A percentile compares a stretch with the other conserved stretches of the same genome.
Conservation (phyloP, 2,888 invertebrate genomes). For the Eulithis prunata region DNA sequence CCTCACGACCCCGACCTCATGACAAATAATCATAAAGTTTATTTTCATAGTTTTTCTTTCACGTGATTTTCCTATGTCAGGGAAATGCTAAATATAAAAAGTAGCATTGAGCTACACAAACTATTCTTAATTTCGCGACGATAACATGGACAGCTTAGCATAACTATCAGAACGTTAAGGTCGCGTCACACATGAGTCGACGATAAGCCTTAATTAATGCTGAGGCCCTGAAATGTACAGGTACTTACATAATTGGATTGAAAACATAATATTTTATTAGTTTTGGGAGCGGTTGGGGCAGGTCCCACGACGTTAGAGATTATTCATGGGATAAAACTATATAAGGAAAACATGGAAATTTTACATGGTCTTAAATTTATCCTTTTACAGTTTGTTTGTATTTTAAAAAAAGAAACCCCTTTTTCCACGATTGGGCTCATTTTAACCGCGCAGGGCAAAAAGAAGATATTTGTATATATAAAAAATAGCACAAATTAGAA, state of each 20-base stretch:
- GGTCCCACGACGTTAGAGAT: not conserved
- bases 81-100: not conserved
- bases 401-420: too few species aligned
- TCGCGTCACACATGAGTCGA: constrained; percentile 1
- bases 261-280: constrained; percentile 11
- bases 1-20: too few species aligned
- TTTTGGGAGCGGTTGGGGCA: constrained; percentile 3
- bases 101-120: not conserved
- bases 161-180: constrained; percentile 10
- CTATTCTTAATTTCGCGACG: constrained; percentile 1
- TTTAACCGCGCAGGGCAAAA: too few species aligned
- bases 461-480: too few species aligned
- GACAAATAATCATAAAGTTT: too few species aligned
- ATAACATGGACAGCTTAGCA: constrained; percentile 7
- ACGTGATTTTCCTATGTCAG: too few species aligned
- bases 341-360: too few species aligned
- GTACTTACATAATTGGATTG: constrained; percentile 9
- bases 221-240: constrained; percentile 6
- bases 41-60: too few species aligned
- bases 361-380: too few species aligned
- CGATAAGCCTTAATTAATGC: constrained; percentile 12
- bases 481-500: too few species aligned
- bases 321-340: not conserved
- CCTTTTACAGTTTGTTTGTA: too few species aligned
- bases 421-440: too few species aligned